Conservation (phyloP, 2,797 vertebrate genomes). For the Hydrophis major region DNA sequence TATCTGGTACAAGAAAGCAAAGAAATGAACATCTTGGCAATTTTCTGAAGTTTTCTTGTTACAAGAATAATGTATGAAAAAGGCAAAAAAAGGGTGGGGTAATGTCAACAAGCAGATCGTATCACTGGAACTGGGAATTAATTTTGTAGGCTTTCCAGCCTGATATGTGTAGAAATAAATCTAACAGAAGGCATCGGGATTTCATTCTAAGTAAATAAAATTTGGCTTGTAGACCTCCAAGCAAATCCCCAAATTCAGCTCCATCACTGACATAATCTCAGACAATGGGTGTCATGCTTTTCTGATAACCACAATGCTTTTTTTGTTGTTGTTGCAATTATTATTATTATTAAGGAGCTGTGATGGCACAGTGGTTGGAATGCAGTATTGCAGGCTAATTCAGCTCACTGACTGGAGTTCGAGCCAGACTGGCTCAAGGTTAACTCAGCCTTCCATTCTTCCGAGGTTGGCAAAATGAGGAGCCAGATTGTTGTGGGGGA, state of each 20-base stretch:
- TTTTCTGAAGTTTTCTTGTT: slow-evolving; percentile 33
- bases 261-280: background rate
- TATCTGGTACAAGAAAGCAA: slow-evolving; percentile 38
- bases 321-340: background rate
- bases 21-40: slow-evolving; percentile 28
- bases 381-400: background rate
- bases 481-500: background rate
- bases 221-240: background rate
- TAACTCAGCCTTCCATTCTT: background rate
- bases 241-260: background rate
- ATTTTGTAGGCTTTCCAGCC: background rate
- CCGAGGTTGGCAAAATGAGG: background rate
- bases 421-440: background rate
- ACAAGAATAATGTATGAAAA: slow-evolving; percentile 20
- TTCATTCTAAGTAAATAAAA: background rate
- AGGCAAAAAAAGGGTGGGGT: background rate
- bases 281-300: background rate
- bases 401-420: background rate
- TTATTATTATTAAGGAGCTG: background rate
- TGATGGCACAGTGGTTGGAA: background rate
- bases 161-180: background rate
- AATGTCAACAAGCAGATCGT: slow-evolving; percentile 11
- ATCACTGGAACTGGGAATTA: slow-evolving; percentile 14
- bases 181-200: background rate
- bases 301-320: background rate